Conservation (phyloP, 2,888 invertebrate species). For the Hirtodrosophila trivittata region DNA sequence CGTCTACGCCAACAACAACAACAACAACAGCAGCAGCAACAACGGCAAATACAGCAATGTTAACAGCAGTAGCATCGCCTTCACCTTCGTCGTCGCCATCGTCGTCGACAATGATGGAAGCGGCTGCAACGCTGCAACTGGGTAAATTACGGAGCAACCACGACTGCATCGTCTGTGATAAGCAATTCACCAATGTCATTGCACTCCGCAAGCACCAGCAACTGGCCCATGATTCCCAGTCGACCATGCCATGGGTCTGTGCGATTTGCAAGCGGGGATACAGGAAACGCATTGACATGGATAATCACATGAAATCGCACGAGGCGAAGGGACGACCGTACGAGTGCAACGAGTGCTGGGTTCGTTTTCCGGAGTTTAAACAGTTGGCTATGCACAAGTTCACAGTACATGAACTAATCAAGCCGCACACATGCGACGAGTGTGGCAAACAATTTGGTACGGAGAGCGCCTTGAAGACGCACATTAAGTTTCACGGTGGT, state of each 20-base stretch:
- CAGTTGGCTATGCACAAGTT: constrained; percentile 80
- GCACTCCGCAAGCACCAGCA: constrained; percentile 79
- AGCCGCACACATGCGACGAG: constrained; percentile 76
- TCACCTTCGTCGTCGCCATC: constrained; percentile 67
- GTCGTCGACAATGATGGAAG: constrained; percentile 62
- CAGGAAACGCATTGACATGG: constrained; percentile 79
- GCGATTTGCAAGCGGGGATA: constrained; percentile 78
- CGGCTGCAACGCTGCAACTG: constrained; percentile 25
- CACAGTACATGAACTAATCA: constrained; percentile 79
- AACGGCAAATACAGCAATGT: constrained; percentile 8
- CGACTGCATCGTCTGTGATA: constrained; percentile 76
- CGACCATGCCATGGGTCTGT: constrained; percentile 76
- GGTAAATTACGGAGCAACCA: constrained; percentile 66
- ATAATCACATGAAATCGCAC: constrained; percentile 81
- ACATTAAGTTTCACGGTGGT: constrained; percentile 80
- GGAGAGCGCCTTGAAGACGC: constrained; percentile 81
- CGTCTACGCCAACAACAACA: constrained; percentile 2
- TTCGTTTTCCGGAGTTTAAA: constrained; percentile 79
- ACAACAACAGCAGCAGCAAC: too few species aligned
- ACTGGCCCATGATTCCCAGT: constrained; percentile 72
- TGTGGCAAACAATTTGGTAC: constrained; percentile 82
- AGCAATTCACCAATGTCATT: constrained; percentile 76
- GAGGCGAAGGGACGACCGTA: constrained; percentile 80
- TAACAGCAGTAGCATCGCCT: constrained; percentile 44
- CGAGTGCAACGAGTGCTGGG: constrained; percentile 81